Percentiles rank a stretch among this genome's conserved stretches.
Evolutionary conservation across 2,888 invertebrate species (phyloP).

Genomic region (Synanthedon tipuliformis): DNA sequence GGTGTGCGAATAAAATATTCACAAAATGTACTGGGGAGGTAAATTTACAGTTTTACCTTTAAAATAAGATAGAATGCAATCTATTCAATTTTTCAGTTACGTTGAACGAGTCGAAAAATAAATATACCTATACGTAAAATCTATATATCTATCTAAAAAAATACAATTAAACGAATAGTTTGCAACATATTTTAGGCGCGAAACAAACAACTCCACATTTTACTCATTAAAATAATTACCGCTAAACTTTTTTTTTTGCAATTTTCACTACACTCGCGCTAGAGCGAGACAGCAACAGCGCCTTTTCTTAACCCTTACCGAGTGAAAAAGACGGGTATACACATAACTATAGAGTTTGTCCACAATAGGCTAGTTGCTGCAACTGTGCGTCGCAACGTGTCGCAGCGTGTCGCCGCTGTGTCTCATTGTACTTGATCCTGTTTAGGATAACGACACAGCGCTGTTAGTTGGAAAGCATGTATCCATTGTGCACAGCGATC

Average conservation of each 20-base stretch:
- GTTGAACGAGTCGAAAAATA: background rate
- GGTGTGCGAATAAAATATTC: slow-evolving; percentile 31
- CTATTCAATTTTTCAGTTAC: background rate
- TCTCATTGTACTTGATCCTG: background rate
- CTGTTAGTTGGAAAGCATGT: background rate
- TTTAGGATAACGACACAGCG: background rate
- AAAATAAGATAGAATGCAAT: background rate
- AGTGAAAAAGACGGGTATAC: slow-evolving; percentile 13
- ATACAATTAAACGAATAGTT: no score
- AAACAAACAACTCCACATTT: background rate
- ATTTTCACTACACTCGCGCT: slow-evolving; percentile 4
- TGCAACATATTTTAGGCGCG: background rate
- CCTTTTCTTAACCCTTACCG: slow-evolving; percentile 11
- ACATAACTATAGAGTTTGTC: slow-evolving; percentile 18
- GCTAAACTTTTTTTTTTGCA: slow-evolving; percentile 9
- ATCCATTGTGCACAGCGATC: background rate
- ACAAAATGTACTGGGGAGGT: slow-evolving; percentile 29
- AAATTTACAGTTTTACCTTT: slow-evolving; percentile 9
- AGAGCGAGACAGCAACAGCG: slow-evolving; percentile 9
- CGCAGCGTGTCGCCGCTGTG: background rate
- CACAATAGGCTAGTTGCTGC: background rate
- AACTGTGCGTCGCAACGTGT: background rate
- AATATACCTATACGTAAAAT: no score
- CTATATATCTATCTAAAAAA: no score
- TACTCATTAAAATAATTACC: background rate